A percentile compares a stretch with the other conserved stretches of the same genome.
Conservation (phyloP, 2,888 invertebrate species). For the Philereme transversata region DNA sequence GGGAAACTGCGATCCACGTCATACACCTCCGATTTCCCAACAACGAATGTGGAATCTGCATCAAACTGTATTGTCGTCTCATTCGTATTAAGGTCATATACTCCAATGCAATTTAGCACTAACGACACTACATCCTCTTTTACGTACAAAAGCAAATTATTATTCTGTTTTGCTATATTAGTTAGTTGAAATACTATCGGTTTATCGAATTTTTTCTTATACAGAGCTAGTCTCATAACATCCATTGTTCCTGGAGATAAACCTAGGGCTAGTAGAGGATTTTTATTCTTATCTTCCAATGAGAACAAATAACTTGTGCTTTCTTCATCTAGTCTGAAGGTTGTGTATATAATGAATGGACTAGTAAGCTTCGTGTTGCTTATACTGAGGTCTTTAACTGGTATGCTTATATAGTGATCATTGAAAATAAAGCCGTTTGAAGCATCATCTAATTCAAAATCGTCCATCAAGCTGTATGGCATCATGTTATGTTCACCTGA, state of each 20-base stretch:
- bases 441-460: constrained; percentile 4
- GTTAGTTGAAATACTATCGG: constrained; percentile 6
- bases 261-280: constrained; percentile 47
- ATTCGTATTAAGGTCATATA: constrained; percentile 1
- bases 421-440: constrained; percentile 24
- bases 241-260: constrained; percentile 35
- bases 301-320: constrained; percentile 56
- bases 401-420: constrained; percentile 22
- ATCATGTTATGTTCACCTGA: constrained; percentile 51
- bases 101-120: constrained; percentile 39
- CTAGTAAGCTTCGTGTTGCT: constrained; percentile 37
- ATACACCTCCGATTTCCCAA: constrained; percentile 29
- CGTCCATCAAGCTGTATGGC: constrained; percentile 19
- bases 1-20: constrained; percentile 16
- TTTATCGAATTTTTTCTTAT: constrained; percentile 9
- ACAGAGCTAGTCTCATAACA: constrained; percentile 5
- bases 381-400: constrained; percentile 34
- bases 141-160: constrained; percentile 44
- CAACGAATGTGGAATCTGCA: constrained; percentile 20
- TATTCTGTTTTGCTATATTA: constrained; percentile 35
- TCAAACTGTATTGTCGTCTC: constrained; percentile 22
- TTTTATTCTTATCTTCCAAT: constrained; percentile 42
- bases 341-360: constrained; percentile 57
- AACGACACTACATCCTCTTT: constrained; percentile 36
- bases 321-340: constrained; percentile 47